These are phyloP conservation scores for Galeopterus variegatus DNA, from an alignment of 2,113 vertebrate genomes.

Conservation along the genomic window DNA sequence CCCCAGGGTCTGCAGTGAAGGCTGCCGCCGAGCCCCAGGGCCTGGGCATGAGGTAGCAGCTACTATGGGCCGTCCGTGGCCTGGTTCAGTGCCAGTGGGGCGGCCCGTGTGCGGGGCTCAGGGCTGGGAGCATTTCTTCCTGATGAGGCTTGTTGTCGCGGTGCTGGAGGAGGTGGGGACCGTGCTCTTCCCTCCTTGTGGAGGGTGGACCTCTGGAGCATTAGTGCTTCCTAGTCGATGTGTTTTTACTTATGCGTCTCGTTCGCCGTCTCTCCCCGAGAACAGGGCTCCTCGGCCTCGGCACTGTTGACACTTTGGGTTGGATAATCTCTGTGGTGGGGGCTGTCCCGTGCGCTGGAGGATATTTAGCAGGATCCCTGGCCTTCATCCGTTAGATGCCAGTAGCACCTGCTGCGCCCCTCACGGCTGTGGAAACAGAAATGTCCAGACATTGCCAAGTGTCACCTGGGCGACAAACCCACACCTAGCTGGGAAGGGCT, in stretches of 20 bases:
- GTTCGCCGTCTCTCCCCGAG: too few relatives aligned
- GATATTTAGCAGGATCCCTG: rapidly evolving
- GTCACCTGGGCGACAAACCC: rapidly evolving
- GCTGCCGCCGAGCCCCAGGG: not conserved
- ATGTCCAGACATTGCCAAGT: not conserved
- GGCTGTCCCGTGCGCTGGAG: not conserved
- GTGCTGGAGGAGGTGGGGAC: not conserved
- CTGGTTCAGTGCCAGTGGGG: rapidly evolving
- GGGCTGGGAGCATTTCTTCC: not conserved
- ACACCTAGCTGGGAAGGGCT: rapidly evolving
- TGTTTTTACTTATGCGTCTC: rapidly evolving
- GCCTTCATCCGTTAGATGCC: not conserved
- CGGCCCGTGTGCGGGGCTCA: not conserved
- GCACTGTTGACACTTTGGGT: not conserved
- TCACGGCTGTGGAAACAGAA: not conserved
- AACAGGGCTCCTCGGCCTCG: rapidly evolving
- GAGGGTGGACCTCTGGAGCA: rapidly evolving
- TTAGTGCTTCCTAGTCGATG: rapidly evolving
- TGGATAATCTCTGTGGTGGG: not conserved
- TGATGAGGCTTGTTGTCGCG: not conserved
- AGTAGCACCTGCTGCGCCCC: not conserved
- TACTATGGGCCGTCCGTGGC: rapidly evolving
- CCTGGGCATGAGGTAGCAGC: not conserved
- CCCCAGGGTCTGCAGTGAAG: not conserved
- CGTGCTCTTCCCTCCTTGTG: rapidly evolving